Base-by-base conservation (phyloP, 2,113 vertebrate genomes). In the Rhipidura dahli region DNA sequence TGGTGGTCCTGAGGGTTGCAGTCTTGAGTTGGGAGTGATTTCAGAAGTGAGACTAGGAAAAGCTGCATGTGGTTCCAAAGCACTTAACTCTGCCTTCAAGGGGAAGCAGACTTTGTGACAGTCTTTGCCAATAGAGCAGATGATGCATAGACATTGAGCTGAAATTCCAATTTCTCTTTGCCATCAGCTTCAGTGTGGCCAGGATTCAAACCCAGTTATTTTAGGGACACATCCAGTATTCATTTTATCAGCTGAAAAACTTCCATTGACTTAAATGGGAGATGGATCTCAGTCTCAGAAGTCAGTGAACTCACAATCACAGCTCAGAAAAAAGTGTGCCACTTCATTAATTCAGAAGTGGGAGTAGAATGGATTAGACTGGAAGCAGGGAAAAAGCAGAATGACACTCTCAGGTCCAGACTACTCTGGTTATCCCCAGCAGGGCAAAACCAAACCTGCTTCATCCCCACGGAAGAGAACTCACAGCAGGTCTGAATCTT, bases 151-250 rank as follows among this genome's bases (percentile, higher is more conserved):
- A 87, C 68, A 83, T 17, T 0, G 2, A 37, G 40, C 22, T 86
- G 51, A 88, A 96, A 81, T 78, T 91, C 54, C 35, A 27, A 2
- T 82, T 96, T 93, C 33, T 77, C n/a, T 78, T 73, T 94, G 50
- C 56, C 71, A 31, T 84, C 65, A 60, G 60, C 54, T 94, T 78
- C 60, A 39, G 37, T 53, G 71, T 81, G 83, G 51, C 56, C 86
- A 87, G 35, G 44, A 78, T 83, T 80, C 77, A 90, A 96, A 80
- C 26, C 26, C 44, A 39, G 64, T 70, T 95, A n/a, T 93, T 94
- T 93, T 93, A 96, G 78, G 90, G 89, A 73, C 31, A 61, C 6
- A 60, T 88, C 71, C 91, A 92, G 64, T 47, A 51, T 11, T 83
- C 17, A 63, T 88, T 96, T 83, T 77, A 78, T 77, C 82, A 78